Percentiles rank a stretch among this genome's conserved stretches.
phyloP scores from a whole-genome alignment of 1,140 invertebrate species.

The Platorchestia sp. region DNA sequence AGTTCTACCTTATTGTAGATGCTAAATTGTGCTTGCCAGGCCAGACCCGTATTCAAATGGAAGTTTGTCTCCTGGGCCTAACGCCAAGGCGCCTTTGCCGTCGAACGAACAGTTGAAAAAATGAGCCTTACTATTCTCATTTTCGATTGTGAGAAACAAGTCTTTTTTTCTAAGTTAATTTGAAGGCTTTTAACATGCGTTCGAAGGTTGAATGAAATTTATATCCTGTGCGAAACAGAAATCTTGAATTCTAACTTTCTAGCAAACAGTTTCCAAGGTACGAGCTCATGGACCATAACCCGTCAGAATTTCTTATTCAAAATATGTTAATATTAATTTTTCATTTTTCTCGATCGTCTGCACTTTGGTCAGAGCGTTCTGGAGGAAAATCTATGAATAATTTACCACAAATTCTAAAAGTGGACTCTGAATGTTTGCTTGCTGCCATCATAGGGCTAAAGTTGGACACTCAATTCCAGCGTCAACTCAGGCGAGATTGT shows the following conservation, averaged over 20 bases:
- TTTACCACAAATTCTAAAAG: too few species aligned
- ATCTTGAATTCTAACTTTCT: too few species aligned
- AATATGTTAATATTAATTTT: not conserved
- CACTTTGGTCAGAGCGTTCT: not conserved
- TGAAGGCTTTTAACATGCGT: too few species aligned
- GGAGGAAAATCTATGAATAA: not conserved
- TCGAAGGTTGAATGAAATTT: too few species aligned
- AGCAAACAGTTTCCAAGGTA: not conserved
- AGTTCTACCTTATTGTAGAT: not conserved
- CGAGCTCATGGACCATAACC: too few species aligned
- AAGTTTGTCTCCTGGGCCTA: not conserved
- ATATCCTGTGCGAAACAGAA: too few species aligned
- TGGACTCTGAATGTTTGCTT: not conserved
- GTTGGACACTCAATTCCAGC: not conserved
- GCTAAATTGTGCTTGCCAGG: not conserved
- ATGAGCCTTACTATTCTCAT: too few species aligned
- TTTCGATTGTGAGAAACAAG: too few species aligned
- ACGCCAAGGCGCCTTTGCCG: not conserved
- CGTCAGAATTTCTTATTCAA: too few species aligned
- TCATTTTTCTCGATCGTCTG: not conserved
- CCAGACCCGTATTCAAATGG: not conserved
- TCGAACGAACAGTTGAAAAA: not conserved
- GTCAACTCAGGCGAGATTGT: not conserved
- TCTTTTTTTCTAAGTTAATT: too few species aligned
- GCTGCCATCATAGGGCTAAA: not conserved